Percentiles rank a stretch among this genome's conserved stretches.
phyloP scores from a whole-genome alignment of 1,140 invertebrate species.

The Philaenus spumarius region DNA sequence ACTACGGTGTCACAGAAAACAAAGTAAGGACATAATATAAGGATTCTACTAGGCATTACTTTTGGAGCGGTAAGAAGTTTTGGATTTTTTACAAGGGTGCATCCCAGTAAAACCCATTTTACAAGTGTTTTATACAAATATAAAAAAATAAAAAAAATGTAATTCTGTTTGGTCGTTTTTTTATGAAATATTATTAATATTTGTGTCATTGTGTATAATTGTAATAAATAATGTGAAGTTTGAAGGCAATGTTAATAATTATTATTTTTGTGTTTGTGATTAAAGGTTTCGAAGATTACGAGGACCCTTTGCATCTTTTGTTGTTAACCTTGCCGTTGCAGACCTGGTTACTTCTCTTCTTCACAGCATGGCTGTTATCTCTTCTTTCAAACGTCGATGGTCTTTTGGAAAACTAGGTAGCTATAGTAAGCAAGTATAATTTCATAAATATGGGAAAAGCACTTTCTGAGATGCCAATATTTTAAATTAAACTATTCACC shows the following conservation, averaged over 20 bases:
- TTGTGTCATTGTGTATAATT: background rate
- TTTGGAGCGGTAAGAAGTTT: no score
- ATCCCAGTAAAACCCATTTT: background rate
- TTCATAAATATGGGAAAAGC: no score
- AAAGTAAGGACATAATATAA: no score
- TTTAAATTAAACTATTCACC: no score
- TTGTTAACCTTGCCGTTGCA: constrained; percentile 39
- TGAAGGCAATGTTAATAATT: background rate
- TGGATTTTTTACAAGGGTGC: background rate
- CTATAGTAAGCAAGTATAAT: no score
- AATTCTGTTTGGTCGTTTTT: background rate
- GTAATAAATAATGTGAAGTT: background rate
- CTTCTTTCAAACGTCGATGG: constrained; percentile 38
- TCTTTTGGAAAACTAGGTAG: constrained; percentile 36
- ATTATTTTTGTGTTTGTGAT: no score
- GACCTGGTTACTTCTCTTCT: constrained; percentile 38
- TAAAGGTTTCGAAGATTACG: constrained; percentile 37
- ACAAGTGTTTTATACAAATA: background rate
- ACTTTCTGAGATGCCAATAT: no score
- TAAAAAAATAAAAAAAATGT: background rate
- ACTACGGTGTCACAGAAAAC: no score
- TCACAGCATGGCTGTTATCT: constrained; percentile 40
- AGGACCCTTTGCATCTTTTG: constrained; percentile 38
- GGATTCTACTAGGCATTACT: no score
- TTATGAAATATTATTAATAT: background rate